Conservation (phyloP, 2,113 vertebrate genomes). For the Colossoma macropomum region DNA sequence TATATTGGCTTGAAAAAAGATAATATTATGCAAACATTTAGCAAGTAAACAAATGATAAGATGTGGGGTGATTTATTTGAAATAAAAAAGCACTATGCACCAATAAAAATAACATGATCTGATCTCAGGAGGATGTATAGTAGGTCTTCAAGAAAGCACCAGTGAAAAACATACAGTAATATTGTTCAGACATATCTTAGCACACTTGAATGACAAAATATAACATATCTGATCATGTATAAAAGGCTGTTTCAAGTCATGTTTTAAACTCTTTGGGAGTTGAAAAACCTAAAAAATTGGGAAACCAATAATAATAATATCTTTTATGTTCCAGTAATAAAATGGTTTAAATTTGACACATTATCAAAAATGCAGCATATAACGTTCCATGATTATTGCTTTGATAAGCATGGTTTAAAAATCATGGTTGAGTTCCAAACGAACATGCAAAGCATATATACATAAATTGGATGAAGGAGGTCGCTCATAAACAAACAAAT, state of each 20-base stretch:
- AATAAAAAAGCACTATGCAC: conserved; percentile 46
- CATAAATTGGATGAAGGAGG: conserved; percentile 61
- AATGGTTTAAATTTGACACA: conserved; percentile 58
- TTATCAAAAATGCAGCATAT: conserved; percentile 67
- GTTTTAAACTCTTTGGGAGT: conserved; percentile 57
- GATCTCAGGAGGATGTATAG: conserved; percentile 33
- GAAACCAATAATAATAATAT: conserved; percentile 32
- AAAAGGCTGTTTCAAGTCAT: conserved; percentile 57
- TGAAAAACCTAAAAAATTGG: conserved; percentile 44
- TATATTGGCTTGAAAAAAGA: conserved; percentile 26
- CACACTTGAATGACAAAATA: conserved; percentile 56
- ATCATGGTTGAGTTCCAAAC: conserved; percentile 54
- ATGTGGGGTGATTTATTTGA: conserved; percentile 35
- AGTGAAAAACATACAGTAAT: conserved; percentile 68
- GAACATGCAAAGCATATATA: conserved; percentile 61
- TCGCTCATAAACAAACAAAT: background rate
- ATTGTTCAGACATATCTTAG: conserved; percentile 52
- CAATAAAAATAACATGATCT: conserved; percentile 35
- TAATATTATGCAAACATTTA: conserved; percentile 7
- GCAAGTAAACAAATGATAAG: conserved; percentile 4
- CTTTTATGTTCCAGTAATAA: conserved; percentile 55
- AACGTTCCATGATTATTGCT: conserved; percentile 64
- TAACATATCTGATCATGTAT: conserved; percentile 51
- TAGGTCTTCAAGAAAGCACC: conserved; percentile 74
- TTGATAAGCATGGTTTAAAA: conserved; percentile 53